These are phyloP conservation scores for Thymallus thymallus DNA, from an alignment of 2,113 vertebrate species.

Conservation along the genomic window DNA sequence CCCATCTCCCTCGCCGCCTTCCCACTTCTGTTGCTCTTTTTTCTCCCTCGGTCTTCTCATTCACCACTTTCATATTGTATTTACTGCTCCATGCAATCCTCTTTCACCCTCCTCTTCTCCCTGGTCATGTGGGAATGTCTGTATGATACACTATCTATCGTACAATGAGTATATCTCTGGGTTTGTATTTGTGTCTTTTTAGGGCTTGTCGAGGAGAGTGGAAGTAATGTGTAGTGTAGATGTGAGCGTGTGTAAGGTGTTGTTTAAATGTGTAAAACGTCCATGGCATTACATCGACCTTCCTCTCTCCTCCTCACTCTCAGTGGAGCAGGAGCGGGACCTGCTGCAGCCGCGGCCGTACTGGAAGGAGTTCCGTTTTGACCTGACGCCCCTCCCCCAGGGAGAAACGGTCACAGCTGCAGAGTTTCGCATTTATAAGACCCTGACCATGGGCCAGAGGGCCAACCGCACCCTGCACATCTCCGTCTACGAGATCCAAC, in stretches of 20 bases:
- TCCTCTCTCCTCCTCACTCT: constrained; percentile 10
- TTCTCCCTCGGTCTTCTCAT: neutral
- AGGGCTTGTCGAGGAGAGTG: too few relatives aligned
- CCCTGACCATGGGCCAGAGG: constrained; percentile 67
- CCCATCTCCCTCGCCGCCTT: neutral
- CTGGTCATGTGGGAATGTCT: neutral
- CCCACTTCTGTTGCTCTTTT: neutral
- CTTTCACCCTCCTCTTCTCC: neutral
- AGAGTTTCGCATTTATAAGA: constrained; percentile 93
- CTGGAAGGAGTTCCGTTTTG: constrained; percentile 96
- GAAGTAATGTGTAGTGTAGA: too few relatives aligned
- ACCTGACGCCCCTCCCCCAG: constrained; percentile 86
- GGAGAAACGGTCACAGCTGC: constrained; percentile 88
- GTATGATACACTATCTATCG: neutral
- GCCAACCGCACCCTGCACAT: constrained; percentile 85
- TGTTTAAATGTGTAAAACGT: neutral
- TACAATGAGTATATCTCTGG: neutral
- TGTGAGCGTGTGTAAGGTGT: too few relatives aligned
- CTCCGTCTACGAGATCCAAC: constrained; percentile 86
- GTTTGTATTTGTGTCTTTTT: neutral
- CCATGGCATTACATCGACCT: neutral
- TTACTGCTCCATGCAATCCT: neutral
- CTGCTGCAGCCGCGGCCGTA: constrained; percentile 83
- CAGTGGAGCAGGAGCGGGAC: constrained; percentile 89
- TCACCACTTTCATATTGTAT: neutral